Percentiles rank a stretch among this genome's conserved stretches.
phyloP scores from a whole-genome alignment of 1,140 invertebrate species.

The Rhagoletis pomonella region DNA sequence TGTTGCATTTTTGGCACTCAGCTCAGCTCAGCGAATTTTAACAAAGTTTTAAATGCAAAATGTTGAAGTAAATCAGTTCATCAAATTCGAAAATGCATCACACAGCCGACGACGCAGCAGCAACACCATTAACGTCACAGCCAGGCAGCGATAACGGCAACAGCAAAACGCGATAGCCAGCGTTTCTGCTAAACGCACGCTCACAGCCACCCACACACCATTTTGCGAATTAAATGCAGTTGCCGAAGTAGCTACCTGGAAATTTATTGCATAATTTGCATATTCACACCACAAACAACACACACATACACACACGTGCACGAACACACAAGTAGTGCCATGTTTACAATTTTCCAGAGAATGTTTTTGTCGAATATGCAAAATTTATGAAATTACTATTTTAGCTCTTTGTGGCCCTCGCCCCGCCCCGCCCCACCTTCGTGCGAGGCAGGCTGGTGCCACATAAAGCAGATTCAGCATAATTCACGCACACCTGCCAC shows the following conservation, averaged over 20 bases:
- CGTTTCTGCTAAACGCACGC: not conserved
- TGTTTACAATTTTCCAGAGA: conserved; percentile 38
- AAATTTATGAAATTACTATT: conserved; percentile 49
- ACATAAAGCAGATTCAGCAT: conserved; percentile 55
- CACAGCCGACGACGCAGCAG: not conserved
- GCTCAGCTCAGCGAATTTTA: not conserved
- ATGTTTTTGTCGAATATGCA: conserved; percentile 39
- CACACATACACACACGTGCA: not conserved
- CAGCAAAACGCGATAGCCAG: not conserved
- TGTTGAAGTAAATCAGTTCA: conserved; percentile 39
- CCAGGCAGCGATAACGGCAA: not conserved
- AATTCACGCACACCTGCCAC: conserved; percentile 56
- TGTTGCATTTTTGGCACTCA: not conserved
- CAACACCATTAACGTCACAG: conserved; percentile 8
- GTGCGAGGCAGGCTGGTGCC: not conserved
- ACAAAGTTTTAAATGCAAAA: conserved; percentile 50
- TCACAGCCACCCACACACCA: not conserved
- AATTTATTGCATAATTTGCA: conserved; percentile 52
- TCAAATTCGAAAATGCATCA: conserved; percentile 42
- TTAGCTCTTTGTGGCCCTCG: not conserved
- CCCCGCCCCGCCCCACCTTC: not conserved
- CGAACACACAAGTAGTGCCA: not conserved
- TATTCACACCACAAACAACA: conserved; percentile 42
- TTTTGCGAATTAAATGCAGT: conserved; percentile 50
- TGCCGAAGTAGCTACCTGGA: conserved; percentile 41